Percentiles rank a stretch among this genome's conserved stretches.
Conservation (phyloP, 2,888 invertebrate genomes). For the Eustalomyia histrio region DNA sequence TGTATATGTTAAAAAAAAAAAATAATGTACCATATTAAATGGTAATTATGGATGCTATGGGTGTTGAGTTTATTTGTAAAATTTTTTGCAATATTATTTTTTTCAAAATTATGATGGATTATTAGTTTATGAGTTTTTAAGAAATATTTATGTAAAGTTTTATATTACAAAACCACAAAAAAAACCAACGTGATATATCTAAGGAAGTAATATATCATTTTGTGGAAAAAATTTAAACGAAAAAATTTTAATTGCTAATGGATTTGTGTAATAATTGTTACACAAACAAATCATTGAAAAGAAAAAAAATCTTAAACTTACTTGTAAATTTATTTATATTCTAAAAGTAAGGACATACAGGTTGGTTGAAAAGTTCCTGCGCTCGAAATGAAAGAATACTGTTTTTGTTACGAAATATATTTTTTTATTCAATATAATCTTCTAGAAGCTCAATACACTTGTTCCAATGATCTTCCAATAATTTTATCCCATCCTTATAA, state of each 20-base stretch:
- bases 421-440: too few species aligned
- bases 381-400: too few species aligned
- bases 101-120: constrained; percentile 49
- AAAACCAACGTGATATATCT: background rate
- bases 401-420: too few species aligned
- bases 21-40: constrained; percentile 24
- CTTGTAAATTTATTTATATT: background rate
- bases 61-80: constrained; percentile 12
- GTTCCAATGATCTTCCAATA: too few species aligned
- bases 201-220: constrained; percentile 42
- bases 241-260: constrained; percentile 49
- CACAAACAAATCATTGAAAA: background rate
- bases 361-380: too few species aligned
- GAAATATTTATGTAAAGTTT: constrained; percentile 32
- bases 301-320: background rate
- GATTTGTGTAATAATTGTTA: constrained; percentile 32
- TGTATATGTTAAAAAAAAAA: background rate
- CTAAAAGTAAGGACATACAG: background rate
- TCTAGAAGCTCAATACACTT: too few species aligned
- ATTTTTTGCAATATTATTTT: background rate
- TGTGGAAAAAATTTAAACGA: background rate
- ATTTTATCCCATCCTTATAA: too few species aligned
- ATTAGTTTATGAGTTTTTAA: background rate
- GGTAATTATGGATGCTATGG: constrained; percentile 25
- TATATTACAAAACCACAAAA: constrained; percentile 26